Percentiles rank a stretch among this genome's conserved stretches.
phyloP scores from a whole-genome alignment of 2,888 invertebrate genomes.

The Unio pictorum region DNA sequence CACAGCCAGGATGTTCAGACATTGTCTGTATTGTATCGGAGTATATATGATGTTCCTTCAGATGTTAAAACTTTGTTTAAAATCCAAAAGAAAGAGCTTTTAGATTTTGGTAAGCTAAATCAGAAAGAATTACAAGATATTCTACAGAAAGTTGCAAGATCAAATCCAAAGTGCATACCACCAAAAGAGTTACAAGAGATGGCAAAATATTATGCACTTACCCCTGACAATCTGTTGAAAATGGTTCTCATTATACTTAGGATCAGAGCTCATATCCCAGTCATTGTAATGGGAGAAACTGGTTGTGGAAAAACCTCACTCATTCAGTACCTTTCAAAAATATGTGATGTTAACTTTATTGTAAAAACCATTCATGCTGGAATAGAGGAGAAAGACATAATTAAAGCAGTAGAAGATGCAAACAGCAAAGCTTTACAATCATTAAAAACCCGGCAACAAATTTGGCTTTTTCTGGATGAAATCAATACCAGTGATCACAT shows the following conservation, averaged over 20 bases:
- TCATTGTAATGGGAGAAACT: conserved; percentile 58
- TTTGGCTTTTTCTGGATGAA: conserved; percentile 55
- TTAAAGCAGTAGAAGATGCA: conserved; percentile 15
- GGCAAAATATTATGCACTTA: conserved; percentile 38
- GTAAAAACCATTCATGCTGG: conserved; percentile 54
- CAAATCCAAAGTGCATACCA: conserved; percentile 14
- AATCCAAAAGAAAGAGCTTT: conserved; percentile 34
- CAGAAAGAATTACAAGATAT: conserved; percentile 25
- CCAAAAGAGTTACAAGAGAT: conserved; percentile 11
- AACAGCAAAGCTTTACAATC: conserved; percentile 17
- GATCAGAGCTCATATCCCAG: conserved; percentile 43
- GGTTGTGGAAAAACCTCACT: conserved; percentile 59
- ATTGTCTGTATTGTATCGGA: conserved; percentile 38
- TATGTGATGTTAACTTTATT: conserved; percentile 39
- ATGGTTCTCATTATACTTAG: conserved; percentile 49
- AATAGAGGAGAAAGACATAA: conserved; percentile 24
- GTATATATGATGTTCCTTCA: conserved; percentile 26
- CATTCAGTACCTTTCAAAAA: conserved; percentile 38
- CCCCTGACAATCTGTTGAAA: conserved; percentile 55
- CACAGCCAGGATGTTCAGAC: conserved; percentile 45
- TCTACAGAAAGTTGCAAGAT: conserved; percentile 28
- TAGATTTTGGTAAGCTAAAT: conserved; percentile 18
- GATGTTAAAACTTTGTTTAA: conserved; percentile 38
- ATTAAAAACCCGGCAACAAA: not conserved
- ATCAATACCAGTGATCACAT: conserved; percentile 51